A percentile compares a stretch with the other conserved stretches of the same genome.
Evolutionary conservation across 1,140 invertebrate species (phyloP).

Genomic region (Saccostrea echinata): DNA sequence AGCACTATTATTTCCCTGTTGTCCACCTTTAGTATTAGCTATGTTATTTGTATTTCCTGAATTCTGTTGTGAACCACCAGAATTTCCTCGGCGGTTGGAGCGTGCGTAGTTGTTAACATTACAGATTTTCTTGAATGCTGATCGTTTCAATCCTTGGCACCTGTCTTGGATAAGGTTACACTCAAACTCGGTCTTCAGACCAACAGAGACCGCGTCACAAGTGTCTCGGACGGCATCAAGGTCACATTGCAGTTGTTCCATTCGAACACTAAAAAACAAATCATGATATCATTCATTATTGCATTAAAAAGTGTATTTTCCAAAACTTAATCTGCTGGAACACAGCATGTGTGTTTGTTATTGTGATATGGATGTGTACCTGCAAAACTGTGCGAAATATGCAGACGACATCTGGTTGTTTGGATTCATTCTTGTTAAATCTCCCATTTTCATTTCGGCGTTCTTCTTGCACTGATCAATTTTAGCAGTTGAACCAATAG

Average conservation of each 20-base stretch:
- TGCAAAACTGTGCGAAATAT: slow-evolving; percentile 55
- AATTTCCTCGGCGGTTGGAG: background rate
- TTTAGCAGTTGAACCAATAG: background rate
- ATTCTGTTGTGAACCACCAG: background rate
- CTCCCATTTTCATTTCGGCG: slow-evolving; percentile 47
- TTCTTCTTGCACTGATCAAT: slow-evolving; percentile 45
- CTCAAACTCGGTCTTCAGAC: slow-evolving; percentile 65
- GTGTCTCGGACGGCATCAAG: slow-evolving; percentile 54
- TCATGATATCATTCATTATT: too few relatives aligned
- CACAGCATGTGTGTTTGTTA: background rate
- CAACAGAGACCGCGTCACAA: slow-evolving; percentile 54
- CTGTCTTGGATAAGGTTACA: slow-evolving; percentile 63
- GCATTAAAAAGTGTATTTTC: too few relatives aligned
- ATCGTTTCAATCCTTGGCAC: slow-evolving; percentile 57
- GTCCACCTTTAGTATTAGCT: background rate
- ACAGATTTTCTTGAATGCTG: slow-evolving; percentile 57
- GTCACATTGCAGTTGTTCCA: slow-evolving; percentile 66
- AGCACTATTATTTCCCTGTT: slow-evolving; percentile 2
- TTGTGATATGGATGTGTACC: slow-evolving; percentile 30
- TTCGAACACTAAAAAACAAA: slow-evolving; percentile 52
- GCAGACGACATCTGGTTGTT: slow-evolving; percentile 39
- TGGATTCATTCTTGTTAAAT: slow-evolving; percentile 18
- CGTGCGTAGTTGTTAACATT: slow-evolving; percentile 57
- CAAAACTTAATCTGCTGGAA: too few relatives aligned
- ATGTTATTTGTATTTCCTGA: background rate